Conservation (phyloP, 2,797 vertebrate genomes). For the Muscicapa comitata region DNA sequence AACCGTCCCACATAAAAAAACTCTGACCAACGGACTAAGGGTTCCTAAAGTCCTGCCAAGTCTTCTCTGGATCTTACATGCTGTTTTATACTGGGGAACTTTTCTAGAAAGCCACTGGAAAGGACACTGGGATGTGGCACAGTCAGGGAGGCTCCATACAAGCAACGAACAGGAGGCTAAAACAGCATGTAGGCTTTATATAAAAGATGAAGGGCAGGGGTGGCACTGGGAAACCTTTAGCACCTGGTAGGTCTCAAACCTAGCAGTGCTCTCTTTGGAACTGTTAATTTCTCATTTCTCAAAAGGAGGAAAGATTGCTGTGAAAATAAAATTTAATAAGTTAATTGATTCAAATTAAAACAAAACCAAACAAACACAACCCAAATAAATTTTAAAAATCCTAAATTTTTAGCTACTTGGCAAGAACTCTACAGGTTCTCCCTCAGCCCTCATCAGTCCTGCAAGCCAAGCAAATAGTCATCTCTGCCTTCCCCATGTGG, state of each 20-base stretch:
- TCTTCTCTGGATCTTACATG: background rate
- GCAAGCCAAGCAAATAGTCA: background rate
- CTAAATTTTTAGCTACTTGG: background rate
- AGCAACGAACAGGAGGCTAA: background rate
- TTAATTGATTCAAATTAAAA: background rate
- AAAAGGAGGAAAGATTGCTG: background rate
- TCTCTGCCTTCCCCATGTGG: background rate
- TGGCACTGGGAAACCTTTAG: background rate
- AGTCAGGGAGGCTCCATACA: background rate
- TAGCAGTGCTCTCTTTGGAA: background rate
- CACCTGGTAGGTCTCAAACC: background rate
- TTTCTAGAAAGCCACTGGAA: background rate
- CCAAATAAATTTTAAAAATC: rapidly evolving
- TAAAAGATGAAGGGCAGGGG: background rate
- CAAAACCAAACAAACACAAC: background rate
- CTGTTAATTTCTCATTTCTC: background rate
- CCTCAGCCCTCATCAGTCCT: background rate
- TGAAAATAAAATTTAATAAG: background rate
- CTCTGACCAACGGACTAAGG: background rate
- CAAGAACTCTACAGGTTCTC: background rate
- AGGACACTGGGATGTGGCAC: background rate
- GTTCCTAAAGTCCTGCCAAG: background rate
- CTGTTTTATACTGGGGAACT: background rate
- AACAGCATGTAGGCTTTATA: background rate
- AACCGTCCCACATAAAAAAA: background rate